Percentiles rank a stretch among this genome's conserved stretches.
phyloP scores from a whole-genome alignment of 2,113 vertebrate genomes.

The Acrocephalus arundinaceus region DNA sequence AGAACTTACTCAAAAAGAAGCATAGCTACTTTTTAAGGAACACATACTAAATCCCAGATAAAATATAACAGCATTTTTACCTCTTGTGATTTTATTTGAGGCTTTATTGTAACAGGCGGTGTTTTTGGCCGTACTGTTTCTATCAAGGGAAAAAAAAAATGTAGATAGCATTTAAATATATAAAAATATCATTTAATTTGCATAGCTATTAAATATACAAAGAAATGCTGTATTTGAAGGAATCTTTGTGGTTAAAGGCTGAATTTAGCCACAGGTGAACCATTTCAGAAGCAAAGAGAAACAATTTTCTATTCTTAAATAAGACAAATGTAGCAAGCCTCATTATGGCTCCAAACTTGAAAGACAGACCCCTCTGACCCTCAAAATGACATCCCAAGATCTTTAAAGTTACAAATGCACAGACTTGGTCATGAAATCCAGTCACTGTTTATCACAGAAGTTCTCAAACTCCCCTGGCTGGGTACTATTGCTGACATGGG shows the following conservation, averaged over 20 bases:
- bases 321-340: not conserved
- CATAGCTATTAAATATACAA: not conserved
- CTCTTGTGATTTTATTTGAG: constrained; percentile 83
- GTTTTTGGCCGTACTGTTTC: constrained; percentile 91
- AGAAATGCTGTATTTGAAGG: not conserved
- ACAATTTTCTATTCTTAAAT: not conserved
- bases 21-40: not conserved
- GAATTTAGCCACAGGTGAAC: not conserved
- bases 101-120: constrained; percentile 85
- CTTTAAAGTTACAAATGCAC: not conserved
- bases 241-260: not conserved
- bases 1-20: not conserved
- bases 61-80: constrained; percentile 71
- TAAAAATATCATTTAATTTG: not conserved
- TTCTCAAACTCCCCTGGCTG: not conserved
- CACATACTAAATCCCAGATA: constrained; percentile 3
- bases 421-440: not conserved
- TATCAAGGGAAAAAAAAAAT: constrained; percentile 50
- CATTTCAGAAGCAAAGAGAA: not conserved
- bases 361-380: not conserved
- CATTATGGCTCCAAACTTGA: not conserved
- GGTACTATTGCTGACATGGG: not conserved
- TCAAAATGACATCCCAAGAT: not conserved
- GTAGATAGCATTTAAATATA: not conserved
- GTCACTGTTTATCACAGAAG: not conserved